A percentile compares a stretch with the other conserved stretches of the same genome.
Evolutionary conservation across 2,888 invertebrate species (phyloP).

Genomic region (Acleris laterana): DNA sequence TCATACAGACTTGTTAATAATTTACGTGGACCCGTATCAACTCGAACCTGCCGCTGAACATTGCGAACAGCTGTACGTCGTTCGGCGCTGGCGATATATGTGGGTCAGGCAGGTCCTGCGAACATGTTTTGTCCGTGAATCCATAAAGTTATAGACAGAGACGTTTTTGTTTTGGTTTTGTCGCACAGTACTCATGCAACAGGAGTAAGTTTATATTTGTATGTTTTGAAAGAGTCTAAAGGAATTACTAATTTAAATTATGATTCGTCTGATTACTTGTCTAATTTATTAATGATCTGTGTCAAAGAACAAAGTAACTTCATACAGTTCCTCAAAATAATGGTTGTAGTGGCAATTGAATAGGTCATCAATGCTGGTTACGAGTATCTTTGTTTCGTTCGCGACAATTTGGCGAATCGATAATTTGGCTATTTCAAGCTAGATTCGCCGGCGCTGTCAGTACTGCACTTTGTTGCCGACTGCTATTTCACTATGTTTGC

Average conservation of each 20-base stretch:
- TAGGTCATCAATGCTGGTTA: not conserved
- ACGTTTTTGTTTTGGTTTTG: not conserved
- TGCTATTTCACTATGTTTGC: not conserved
- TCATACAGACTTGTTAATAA: slow-evolving; percentile 76
- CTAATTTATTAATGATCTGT: too few relatives aligned
- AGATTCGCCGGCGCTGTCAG: slow-evolving; percentile 40
- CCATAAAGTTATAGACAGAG: not conserved
- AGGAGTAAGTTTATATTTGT: not conserved
- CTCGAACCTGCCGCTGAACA: slow-evolving; percentile 43
- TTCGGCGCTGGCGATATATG: slow-evolving; percentile 30
- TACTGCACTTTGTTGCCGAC: slow-evolving; percentile 39
- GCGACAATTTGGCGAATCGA: slow-evolving; percentile 49
- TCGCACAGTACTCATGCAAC: not conserved
- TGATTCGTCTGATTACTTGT: too few relatives aligned
- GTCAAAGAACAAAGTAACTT: too few relatives aligned
- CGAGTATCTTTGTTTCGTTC: slow-evolving; percentile 14
- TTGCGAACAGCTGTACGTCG: slow-evolving; percentile 35
- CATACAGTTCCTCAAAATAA: too few relatives aligned
- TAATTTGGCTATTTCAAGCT: slow-evolving; percentile 51
- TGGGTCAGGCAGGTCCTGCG: slow-evolving; percentile 22
- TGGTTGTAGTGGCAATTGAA: too few relatives aligned
- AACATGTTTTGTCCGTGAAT: slow-evolving; percentile 6
- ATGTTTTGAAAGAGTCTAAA: not conserved
- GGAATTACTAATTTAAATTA: too few relatives aligned
- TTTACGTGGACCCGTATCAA: slow-evolving; percentile 68